Conservation (phyloP, 2,113 vertebrate species). For the Mesocricetus auratus region DNA sequence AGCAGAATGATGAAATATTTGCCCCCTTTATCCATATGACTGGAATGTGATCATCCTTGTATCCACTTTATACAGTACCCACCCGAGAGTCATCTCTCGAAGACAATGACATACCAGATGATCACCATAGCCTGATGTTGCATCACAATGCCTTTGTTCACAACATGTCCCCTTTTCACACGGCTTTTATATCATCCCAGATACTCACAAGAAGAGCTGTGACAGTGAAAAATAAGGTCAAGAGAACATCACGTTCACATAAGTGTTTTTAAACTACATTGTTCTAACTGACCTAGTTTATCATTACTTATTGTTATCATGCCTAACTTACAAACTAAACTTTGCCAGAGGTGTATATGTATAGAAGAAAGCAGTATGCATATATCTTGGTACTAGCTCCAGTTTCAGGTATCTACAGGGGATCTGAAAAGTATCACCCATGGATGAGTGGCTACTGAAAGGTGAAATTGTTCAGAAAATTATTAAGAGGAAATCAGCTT, state of each 20-base stretch:
- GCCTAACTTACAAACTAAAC: background rate
- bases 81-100: background rate
- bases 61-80: background rate
- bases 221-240: background rate
- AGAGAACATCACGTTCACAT: background rate
- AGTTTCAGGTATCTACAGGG: background rate
- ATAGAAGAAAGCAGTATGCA: background rate
- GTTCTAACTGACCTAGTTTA: background rate
- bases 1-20: background rate
- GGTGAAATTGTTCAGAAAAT: background rate
- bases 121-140: background rate
- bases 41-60: background rate
- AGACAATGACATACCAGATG: too few species aligned
- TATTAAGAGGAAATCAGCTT: background rate
- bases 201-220: background rate
- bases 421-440: background rate
- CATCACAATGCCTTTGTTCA: background rate
- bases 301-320: background rate
- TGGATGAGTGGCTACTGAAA: background rate
- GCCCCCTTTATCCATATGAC: background rate
- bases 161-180: too few species aligned
- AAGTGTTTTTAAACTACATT: background rate
- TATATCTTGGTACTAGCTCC: background rate
- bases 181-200: background rate
- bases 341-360: background rate